These are phyloP conservation scores for Anthopleura sola DNA, from an alignment of 64 coral and sea anemone species.

Conservation along the genomic window DNA sequence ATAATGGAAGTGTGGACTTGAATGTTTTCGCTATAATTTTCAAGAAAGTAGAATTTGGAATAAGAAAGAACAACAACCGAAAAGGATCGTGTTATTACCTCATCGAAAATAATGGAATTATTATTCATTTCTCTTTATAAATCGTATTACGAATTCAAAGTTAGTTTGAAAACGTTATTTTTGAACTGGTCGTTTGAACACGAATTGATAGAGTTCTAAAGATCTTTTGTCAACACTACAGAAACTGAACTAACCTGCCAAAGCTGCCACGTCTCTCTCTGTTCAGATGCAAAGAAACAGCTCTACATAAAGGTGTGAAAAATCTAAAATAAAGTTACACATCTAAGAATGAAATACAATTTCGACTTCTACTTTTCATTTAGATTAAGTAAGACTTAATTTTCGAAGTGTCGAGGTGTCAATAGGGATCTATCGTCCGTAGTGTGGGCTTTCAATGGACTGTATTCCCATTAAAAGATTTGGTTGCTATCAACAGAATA, in stretches of 20 bases:
- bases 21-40: no score
- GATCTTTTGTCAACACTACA: no score
- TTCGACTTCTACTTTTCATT: not conserved
- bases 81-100: not conserved
- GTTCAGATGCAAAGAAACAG: no score
- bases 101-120: not conserved
- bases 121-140: no score
- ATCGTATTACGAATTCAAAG: no score
- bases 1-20: no score
- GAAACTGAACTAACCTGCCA: no score
- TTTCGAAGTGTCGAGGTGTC: not conserved
- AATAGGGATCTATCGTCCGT: not conserved
- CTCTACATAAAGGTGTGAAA: not conserved
- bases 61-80: not conserved
- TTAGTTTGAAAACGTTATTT: no score
- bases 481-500: conserved; percentile 15
- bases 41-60: not conserved
- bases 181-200: no score
- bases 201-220: no score
- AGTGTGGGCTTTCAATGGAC: not conserved
- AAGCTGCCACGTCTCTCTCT: no score
- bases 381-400: not conserved
- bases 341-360: not conserved
- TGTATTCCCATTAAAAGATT: not conserved
- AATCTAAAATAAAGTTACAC: not conserved